Evolutionary conservation across 2,888 invertebrate species (phyloP).

Genomic region (Lochmaea crataegi): DNA sequence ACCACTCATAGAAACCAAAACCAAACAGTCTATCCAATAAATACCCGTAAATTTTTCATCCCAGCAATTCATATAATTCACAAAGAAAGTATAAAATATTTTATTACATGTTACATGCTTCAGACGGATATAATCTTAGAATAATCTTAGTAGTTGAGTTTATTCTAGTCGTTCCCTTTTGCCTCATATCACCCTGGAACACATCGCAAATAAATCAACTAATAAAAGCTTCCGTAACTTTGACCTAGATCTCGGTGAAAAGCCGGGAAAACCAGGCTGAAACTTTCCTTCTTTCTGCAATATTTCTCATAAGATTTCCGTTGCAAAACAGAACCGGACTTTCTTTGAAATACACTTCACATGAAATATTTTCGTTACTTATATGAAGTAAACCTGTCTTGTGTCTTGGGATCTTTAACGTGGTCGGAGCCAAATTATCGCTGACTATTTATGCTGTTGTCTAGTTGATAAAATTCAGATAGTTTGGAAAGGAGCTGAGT

Average conservation of each 20-base stretch:
- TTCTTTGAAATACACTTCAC: too few relatives aligned
- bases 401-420: too few relatives aligned
- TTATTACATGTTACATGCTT: background rate
- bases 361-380: too few relatives aligned
- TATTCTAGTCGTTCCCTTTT: constrained; percentile 8
- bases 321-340: background rate
- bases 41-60: too few relatives aligned
- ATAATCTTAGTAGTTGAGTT: constrained; percentile 7
- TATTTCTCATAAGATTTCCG: background rate
- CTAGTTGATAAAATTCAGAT: too few relatives aligned
- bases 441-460: too few relatives aligned
- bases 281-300: constrained; percentile 20
- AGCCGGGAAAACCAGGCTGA: constrained; percentile 14
- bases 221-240: constrained; percentile 32
- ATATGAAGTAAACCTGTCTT: too few relatives aligned
- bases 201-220: constrained; percentile 27
- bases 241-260: constrained; percentile 24
- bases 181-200: constrained; percentile 20
- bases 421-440: too few relatives aligned
- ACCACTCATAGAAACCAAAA: too few relatives aligned
- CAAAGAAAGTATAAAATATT: background rate
- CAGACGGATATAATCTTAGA: constrained; percentile 13
- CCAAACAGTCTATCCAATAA: too few relatives aligned
- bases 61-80: background rate
- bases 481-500: too few relatives aligned